phyloP scores from a whole-genome alignment of 2,888 invertebrate genomes.

The Dicycla oo region DNA sequence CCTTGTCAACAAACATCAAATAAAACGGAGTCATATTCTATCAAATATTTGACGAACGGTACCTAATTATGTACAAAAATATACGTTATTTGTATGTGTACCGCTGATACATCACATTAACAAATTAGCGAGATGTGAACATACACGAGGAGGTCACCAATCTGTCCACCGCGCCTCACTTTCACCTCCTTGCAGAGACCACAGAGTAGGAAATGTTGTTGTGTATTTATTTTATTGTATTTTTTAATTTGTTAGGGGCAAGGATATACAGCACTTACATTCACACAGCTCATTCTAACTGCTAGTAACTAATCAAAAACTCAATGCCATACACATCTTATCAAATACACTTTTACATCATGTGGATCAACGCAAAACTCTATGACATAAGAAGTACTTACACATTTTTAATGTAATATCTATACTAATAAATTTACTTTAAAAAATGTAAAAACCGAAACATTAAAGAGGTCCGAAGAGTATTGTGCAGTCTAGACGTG shows the following conservation, averaged over 20 bases:
- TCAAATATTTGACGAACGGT: constrained; percentile 54
- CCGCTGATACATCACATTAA: constrained; percentile 61
- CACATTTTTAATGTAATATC: no score
- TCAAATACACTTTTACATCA: no score
- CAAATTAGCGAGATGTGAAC: constrained; percentile 63
- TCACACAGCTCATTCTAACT: no score
- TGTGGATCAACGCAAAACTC: no score
- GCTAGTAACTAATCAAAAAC: no score
- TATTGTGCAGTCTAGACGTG: no score
- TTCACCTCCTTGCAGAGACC: constrained; percentile 36
- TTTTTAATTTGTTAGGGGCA: not conserved
- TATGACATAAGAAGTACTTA: no score
- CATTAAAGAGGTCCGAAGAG: no score
- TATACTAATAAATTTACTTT: no score
- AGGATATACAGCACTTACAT: not conserved
- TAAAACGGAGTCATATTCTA: constrained; percentile 13
- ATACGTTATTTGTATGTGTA: constrained; percentile 32
- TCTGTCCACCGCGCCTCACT: constrained; percentile 29
- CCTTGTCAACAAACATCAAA: constrained; percentile 31
- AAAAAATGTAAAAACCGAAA: no score
- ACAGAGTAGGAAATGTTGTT: constrained; percentile 19
- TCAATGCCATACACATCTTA: no score
- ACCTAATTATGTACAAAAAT: constrained; percentile 46
- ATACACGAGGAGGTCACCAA: constrained; percentile 6
- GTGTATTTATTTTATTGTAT: not conserved